Percentiles rank a stretch among this genome's conserved stretches.
These are phyloP conservation scores for Saturnia pavonia DNA, from an alignment of 2,888 invertebrate species.

Conservation along the genomic window DNA sequence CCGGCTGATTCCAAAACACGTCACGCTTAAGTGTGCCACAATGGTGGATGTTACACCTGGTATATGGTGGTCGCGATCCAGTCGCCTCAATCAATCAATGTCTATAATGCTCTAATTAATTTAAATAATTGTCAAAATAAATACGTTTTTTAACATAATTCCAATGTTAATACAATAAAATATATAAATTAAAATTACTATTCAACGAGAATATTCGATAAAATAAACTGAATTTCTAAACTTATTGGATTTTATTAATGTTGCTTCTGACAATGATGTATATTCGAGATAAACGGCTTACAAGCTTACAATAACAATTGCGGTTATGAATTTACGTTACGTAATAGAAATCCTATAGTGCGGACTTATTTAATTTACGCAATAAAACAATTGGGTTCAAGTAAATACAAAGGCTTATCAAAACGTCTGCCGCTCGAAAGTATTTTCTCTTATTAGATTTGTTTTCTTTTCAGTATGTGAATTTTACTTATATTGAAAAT, in stretches of 20 bases:
- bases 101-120: no score
- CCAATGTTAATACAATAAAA: no score
- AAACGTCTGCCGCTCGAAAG: background rate
- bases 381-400: background rate
- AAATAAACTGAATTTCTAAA: background rate
- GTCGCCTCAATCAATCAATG: no score
- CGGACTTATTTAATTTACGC: background rate
- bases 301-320: background rate
- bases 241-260: slow-evolving; percentile 2
- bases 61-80: no score
- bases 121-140: no score
- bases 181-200: background rate
- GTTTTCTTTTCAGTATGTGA: background rate
- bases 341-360: background rate
- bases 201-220: background rate
- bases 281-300: slow-evolving; percentile 11
- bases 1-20: no score
- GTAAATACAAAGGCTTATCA: background rate
- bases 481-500: background rate
- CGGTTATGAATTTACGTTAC: background rate
- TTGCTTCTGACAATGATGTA: slow-evolving; percentile 6
- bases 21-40: no score
- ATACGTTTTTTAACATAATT: no score
- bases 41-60: no score
- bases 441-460: background rate